Evolutionary conservation across 2,888 invertebrate species (phyloP), one percentile per base, ranked within the genome.

Genomic region (Synergus laeviventris): DNA sequence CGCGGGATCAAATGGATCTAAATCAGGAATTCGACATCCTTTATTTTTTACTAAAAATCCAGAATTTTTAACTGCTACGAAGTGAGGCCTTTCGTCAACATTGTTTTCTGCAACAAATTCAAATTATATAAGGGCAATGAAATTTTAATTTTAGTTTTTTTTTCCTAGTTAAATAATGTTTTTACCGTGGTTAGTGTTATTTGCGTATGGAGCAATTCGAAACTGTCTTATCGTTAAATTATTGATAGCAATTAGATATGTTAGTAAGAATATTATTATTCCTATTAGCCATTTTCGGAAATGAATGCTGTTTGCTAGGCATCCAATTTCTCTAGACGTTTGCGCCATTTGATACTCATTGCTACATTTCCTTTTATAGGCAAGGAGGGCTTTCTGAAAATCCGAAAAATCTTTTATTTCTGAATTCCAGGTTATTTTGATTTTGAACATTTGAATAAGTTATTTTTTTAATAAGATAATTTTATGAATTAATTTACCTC

Each of bases 1-100:
- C 56, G 91, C 90, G 7, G 92, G 89, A 86, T 95, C 94, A 82
- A 93, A 93, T 0, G 95, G 93, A 81, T 93, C 92, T 84, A 95
- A 90, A 1, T 92, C 92, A 0, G 95, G 94, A 82, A 95, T 95
- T 12, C 93, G 93, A 86, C 95, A 95, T 31, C 95, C 95, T 78
- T 92, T 91, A 11, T 94, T 95, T 85, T 93, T 92, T 74, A 95
- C 93, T 2, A 94, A 91, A 83, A 92, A 94, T 3, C 87, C 89
- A 18, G 86, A 79, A 21, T 79, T 85, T n/a, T 80, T 56, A 7
- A 74, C 77, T 5, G 84, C 11, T 18, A 7, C 21, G 24, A 60
- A 31, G 24, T 64, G 74, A 66, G 73, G 36, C 45, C 74, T 54
- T 56, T 31, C 45, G 73, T 83, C 79, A 8, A 78, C 56, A 56